Percentiles rank a stretch among this genome's conserved stretches.
These are phyloP conservation scores for Philaethria dido DNA, from an alignment of 2,888 invertebrate genomes.

Conservation along the genomic window DNA sequence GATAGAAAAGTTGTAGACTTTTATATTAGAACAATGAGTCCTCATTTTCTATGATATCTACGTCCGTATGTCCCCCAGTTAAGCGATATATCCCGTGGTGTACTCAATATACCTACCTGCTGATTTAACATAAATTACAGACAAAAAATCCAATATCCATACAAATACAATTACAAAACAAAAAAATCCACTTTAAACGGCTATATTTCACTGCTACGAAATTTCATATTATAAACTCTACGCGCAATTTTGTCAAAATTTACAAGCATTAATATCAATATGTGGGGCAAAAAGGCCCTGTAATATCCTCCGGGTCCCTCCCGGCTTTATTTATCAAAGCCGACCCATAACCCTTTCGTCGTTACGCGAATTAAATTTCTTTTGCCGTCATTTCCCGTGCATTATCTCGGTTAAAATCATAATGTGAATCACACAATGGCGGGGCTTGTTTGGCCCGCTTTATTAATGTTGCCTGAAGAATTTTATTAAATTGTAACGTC, in stretches of 20 bases:
- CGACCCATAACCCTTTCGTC: slow-evolving; percentile 82
- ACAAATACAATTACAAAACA: slow-evolving; percentile 17
- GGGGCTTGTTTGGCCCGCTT: slow-evolving; percentile 69
- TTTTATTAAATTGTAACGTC: slow-evolving; percentile 82
- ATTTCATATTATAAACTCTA: slow-evolving; percentile 35
- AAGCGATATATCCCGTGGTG: too few species aligned
- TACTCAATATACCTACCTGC: background rate
- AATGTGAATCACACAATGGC: slow-evolving; percentile 73
- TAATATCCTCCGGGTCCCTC: slow-evolving; percentile 75
- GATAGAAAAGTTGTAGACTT: too few species aligned
- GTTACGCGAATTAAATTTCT: slow-evolving; percentile 83
- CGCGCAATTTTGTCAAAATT: slow-evolving; percentile 79
- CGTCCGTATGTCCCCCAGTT: too few species aligned
- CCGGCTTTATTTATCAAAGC: slow-evolving; percentile 77
- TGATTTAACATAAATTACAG: background rate
- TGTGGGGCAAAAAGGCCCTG: slow-evolving; percentile 77
- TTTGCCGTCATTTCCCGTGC: slow-evolving; percentile 84
- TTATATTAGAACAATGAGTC: too few species aligned
- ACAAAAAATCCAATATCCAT: background rate
- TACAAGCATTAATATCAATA: slow-evolving; percentile 82
- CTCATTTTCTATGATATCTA: too few species aligned
- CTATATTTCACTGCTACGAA: slow-evolving; percentile 27
- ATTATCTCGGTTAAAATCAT: slow-evolving; percentile 83
- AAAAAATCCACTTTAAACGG: slow-evolving; percentile 9
- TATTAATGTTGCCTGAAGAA: slow-evolving; percentile 80